Base-by-base conservation (phyloP, 1,140 invertebrate species). In the Zaprionus camerounensis region DNA sequence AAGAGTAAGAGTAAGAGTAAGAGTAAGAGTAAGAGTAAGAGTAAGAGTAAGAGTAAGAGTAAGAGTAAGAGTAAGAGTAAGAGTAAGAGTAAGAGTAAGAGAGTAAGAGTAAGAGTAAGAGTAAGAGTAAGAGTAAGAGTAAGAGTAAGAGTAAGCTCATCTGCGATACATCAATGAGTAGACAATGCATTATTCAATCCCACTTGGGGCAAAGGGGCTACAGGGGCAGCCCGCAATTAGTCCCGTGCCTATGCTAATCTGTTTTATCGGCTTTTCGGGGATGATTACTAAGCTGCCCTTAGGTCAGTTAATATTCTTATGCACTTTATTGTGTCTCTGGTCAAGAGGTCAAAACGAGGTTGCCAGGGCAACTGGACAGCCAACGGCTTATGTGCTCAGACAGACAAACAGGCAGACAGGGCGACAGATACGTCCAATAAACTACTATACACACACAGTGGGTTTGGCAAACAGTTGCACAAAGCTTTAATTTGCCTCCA, bases 251-350 rank as follows among this genome's bases (percentile, higher is more conserved):
- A 44, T 3, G 41, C n/a, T 17, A 17, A 46, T 44, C n/a, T n/a
- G 2, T 6, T n/a, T 20, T 3, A 49, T 51, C 46, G 11, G 46
- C 20, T 51, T 51, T 6, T 1, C 41, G 3, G n/a, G 20, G 20
- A 51, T 46, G 11, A 20, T 51, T 5, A 13, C 20, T 51, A 51
- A 51, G 46, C 46, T 51, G 46, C 46, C 4, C 46, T 51, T 51
- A 22, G 17, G 46, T 51, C 20, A 51, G 11, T 51, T 51, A 51
- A 51, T 51, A 51, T 22, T 51, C 46, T 51, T 51, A 51, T 51
- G 46, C 7, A 17, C 9, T 49, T 22, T 22, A 49, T 49, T 22
- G 46, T 24, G 9, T 51, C 46, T 24, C 20, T 13, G 20, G 46
- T 51, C 22, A 51, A 51, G 20, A 51, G 20, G 20, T 24, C 20